These are phyloP conservation scores for Agonopterix arenella DNA, from an alignment of 2,888 invertebrate species.

Conservation along the genomic window DNA sequence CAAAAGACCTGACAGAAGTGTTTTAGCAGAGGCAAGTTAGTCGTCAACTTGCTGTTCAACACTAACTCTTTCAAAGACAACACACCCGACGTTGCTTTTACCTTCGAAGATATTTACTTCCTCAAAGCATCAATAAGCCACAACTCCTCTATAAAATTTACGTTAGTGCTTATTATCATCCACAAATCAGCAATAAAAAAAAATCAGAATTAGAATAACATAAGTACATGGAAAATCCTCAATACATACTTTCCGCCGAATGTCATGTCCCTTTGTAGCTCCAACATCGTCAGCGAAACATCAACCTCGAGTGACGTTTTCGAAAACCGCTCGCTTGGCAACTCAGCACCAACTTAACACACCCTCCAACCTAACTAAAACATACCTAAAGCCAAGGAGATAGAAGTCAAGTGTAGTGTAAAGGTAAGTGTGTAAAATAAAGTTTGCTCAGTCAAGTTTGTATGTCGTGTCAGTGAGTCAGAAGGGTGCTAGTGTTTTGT, in stretches of 20 bases:
- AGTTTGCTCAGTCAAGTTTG: constrained; percentile 40
- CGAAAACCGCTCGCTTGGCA: constrained; percentile 33
- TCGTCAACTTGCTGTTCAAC: too few species aligned
- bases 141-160: too few species aligned
- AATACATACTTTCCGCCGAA: constrained; percentile 13
- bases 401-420: constrained; percentile 12
- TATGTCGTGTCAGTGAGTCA: constrained; percentile 32
- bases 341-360: constrained; percentile 15
- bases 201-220: too few species aligned
- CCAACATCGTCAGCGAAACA: constrained; percentile 30
- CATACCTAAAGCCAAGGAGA: constrained; percentile 10
- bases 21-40: too few species aligned
- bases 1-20: too few species aligned
- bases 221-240: too few species aligned
- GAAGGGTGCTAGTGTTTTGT: constrained; percentile 14
- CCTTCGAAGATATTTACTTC: too few species aligned
- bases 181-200: too few species aligned
- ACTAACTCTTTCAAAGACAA: too few species aligned
- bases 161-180: too few species aligned
- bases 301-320: constrained; percentile 31
- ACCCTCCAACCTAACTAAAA: constrained; percentile 6
- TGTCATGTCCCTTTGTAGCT: constrained; percentile 26
- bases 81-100: too few species aligned
- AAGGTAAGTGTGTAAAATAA: constrained; percentile 11
- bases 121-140: too few species aligned